phyloP scores from a whole-genome alignment of 2,888 invertebrate species.

The Epinotia nisella region DNA sequence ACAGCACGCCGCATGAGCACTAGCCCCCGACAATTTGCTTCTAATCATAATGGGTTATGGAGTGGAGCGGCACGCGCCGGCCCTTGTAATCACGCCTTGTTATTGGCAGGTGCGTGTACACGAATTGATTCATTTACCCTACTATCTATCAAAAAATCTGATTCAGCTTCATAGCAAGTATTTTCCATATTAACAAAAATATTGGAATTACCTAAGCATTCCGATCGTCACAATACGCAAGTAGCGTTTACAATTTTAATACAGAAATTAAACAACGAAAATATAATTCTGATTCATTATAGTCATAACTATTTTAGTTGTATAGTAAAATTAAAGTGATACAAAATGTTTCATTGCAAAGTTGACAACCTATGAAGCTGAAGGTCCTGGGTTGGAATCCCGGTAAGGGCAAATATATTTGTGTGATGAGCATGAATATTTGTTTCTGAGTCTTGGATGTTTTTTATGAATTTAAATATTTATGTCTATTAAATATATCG shows the following conservation, averaged over 20 bases:
- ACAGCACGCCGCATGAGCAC: constrained; percentile 32
- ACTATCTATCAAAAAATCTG: neutral
- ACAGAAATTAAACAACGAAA: neutral
- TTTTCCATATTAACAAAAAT: too few species aligned
- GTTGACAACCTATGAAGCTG: too few species aligned
- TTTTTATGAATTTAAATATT: too few species aligned
- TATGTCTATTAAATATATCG: too few species aligned
- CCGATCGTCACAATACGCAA: neutral
- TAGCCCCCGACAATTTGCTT: constrained; percentile 23
- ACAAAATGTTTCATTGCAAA: too few species aligned
- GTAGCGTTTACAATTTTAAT: neutral
- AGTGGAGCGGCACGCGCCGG: constrained; percentile 28
- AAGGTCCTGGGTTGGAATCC: too few species aligned
- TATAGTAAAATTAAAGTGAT: too few species aligned
- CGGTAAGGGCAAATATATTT: too few species aligned
- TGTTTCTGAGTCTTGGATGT: too few species aligned
- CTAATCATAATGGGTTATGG: constrained; percentile 38
- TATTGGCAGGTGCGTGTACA: constrained; percentile 29
- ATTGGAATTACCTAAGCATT: neutral
- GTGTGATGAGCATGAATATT: too few species aligned
- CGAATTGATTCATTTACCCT: constrained; percentile 26
- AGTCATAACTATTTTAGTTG: too few species aligned
- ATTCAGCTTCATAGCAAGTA: neutral
- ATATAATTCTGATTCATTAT: too few species aligned
- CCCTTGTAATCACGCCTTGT: constrained; percentile 29